Evolutionary conservation across 23 tunicate species (phyloP).

Genomic region (Ciona savignyi): DNA sequence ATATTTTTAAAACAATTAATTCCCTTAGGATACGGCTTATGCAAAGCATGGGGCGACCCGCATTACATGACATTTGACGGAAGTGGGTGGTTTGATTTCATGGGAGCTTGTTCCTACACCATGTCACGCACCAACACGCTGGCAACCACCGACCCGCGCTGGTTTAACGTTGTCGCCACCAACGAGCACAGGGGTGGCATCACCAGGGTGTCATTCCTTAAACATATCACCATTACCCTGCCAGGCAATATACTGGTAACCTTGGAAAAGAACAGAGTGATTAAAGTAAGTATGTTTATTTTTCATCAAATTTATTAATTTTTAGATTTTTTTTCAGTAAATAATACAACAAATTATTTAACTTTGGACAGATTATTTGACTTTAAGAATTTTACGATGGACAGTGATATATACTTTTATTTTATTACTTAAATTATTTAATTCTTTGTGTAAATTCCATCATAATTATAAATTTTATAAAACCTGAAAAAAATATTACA

Average conservation of each 20-base stretch:
- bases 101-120: conserved; percentile 54
- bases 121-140: conserved; percentile 34
- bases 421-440: too few species aligned
- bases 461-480: too few species aligned
- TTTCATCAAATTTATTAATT: too few species aligned
- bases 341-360: too few species aligned
- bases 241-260: conserved; percentile 4
- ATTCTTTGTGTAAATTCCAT: too few species aligned
- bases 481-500: too few species aligned
- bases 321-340: too few species aligned
- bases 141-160: conserved; percentile 3
- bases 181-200: conserved; percentile 34
- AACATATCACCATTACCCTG: conserved; percentile 11
- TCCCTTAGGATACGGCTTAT: conserved; percentile 39
- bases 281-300: conserved; percentile 5
- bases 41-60: conserved; percentile 68
- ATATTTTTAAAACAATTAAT: too few species aligned
- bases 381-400: too few species aligned
- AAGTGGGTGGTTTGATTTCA: conserved; percentile 33
- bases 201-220: conserved; percentile 20
- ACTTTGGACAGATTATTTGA: too few species aligned
- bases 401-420: too few species aligned
- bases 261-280: conserved; percentile 10
- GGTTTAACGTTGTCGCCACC: conserved; percentile 23
- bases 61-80: conserved; percentile 65